Base-by-base conservation (phyloP, 2,797 vertebrate species). In the Lerista edwardsae region DNA sequence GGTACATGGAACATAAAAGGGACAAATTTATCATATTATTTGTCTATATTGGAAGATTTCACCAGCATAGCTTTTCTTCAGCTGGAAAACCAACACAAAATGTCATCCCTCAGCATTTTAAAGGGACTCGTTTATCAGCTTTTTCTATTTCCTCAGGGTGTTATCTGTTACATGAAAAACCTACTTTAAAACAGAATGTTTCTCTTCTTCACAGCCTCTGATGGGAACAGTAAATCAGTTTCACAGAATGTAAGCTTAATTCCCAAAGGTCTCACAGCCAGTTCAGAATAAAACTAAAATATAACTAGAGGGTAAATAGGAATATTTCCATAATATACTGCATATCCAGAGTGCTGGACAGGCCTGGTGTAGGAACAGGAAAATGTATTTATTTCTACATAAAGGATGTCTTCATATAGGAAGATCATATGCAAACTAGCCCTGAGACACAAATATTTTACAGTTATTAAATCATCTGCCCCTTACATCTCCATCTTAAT, bases 211-310 rank as follows among this genome's bases (percentile, higher is more conserved):
- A 72, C 55, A 85, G 81, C 55, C 89, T 79, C 87, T 89, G 72
- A 87, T 82, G 79, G 79, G 76, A 89, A 88, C 39, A 85, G 39
- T 91, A 90, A 77, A 86, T 91, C n/a, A 84, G 78, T 92, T 90
- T 87, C 64, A 91, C 62, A 92, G 87, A 93, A 86, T 31, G 59
- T 75, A 87, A 90, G 73, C 85, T 82, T 77, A 93, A 92, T 90
- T 93, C 84, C 83, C 90, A 91, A 41, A 87, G 76, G 80, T 76
- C 74, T 65, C 86, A 85, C 36, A 86, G 57, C 57, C 27, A 47
- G 51, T 67, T 90, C 84, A 88, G 79, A 88, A 92, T 86, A 87
- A 34, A 59, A 83, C 62, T 84, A 75, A 11, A 86, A 92, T 86
- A 87, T 41, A 44, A 84, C 62, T 84, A 75, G 11, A 86, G 41